phyloP scores from a whole-genome alignment of 2,113 vertebrate species.

The Amblyornis subalaris region DNA sequence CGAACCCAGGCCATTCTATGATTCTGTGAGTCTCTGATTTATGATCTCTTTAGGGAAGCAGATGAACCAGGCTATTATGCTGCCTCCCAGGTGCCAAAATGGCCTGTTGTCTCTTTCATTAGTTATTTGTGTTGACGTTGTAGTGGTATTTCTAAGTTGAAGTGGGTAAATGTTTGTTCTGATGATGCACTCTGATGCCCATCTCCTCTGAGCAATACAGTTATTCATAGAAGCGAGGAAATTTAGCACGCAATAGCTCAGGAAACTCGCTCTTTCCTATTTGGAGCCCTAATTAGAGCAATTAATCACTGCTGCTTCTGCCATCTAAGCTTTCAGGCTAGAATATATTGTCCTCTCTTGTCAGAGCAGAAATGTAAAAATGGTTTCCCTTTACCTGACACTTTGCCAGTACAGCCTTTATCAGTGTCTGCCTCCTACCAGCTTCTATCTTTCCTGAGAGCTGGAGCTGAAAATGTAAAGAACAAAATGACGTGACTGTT shows the following conservation, averaged over 20 bases:
- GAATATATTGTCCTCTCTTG: constrained; percentile 44
- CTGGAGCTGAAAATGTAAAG: constrained; percentile 13
- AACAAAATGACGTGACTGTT: neutral
- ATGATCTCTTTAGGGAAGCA: neutral
- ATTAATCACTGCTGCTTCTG: constrained; percentile 59
- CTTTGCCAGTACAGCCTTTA: constrained; percentile 29
- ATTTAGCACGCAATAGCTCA: neutral
- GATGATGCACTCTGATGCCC: constrained; percentile 11
- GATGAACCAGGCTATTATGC: neutral
- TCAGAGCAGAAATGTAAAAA: constrained; percentile 44
- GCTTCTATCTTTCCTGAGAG: constrained; percentile 2
- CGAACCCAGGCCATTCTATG: neutral
- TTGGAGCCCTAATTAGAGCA: constrained; percentile 50
- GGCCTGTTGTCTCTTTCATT: neutral
- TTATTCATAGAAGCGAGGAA: constrained; percentile 41
- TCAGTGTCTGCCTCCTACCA: constrained; percentile 45
- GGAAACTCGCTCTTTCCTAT: constrained; percentile 38
- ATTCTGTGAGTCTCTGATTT: neutral
- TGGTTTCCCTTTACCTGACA: constrained; percentile 32
- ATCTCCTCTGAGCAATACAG: constrained; percentile 34
- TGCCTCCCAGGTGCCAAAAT: neutral
- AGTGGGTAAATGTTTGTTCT: constrained; percentile 44
- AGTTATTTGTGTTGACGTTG: neutral
- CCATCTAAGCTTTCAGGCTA: constrained; percentile 26
- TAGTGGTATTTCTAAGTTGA: neutral